Percentiles rank a stretch among this genome's conserved stretches.
Evolutionary conservation across 2,113 vertebrate species (phyloP).

Genomic region (Chamaetylas fuelleborni): DNA sequence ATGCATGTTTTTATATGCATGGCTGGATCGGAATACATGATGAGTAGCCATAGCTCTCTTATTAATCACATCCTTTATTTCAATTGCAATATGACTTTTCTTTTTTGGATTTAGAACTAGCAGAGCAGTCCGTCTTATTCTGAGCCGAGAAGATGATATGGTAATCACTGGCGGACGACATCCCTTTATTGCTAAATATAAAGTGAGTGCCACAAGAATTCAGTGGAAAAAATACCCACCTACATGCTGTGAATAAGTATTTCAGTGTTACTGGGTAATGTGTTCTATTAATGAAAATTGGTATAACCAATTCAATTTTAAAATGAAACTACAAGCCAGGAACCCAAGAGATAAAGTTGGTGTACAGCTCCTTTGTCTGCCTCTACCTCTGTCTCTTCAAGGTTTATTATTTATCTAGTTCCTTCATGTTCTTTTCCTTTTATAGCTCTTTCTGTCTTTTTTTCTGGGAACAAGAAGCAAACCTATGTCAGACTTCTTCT

Average conservation of each 20-base stretch:
- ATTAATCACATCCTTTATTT: not conserved
- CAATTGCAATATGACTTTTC: not conserved
- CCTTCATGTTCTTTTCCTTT: not conserved
- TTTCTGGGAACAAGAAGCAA: not conserved
- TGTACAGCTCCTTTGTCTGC: not conserved
- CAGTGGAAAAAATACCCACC: not conserved
- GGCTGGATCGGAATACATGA: not conserved
- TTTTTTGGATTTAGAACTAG: constrained; percentile 73
- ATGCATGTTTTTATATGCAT: not conserved
- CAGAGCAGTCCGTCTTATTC: constrained; percentile 79
- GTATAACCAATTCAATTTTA: not conserved
- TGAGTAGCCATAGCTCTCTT: not conserved
- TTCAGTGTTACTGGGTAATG: not conserved
- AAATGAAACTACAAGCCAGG: not conserved
- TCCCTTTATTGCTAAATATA: constrained; percentile 84
- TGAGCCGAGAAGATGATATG: constrained; percentile 89
- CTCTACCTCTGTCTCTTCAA: not conserved
- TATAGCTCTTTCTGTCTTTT: not conserved
- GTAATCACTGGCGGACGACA: constrained; percentile 85
- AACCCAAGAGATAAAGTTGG: not conserved
- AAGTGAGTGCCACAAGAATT: constrained; percentile 74
- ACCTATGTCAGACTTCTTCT: not conserved
- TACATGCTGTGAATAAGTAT: not conserved
- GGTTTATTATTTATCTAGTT: not conserved
- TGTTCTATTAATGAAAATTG: not conserved